Evolutionary conservation across 2,888 invertebrate genomes (phyloP), one percentile per base, ranked within the genome.

Genomic region (Pyrocoelia pectoralis): DNA sequence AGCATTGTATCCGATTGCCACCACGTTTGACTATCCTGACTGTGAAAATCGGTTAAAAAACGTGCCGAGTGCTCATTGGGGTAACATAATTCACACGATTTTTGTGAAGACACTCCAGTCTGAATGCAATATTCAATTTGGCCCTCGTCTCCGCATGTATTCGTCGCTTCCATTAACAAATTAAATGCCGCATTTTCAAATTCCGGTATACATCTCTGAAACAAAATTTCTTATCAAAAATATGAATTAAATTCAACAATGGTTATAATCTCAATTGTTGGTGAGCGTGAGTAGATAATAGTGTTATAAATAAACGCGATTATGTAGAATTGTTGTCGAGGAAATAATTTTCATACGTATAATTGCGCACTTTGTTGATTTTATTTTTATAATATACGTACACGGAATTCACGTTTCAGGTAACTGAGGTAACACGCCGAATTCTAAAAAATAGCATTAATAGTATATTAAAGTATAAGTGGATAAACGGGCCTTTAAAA

Each of bases 1-100:
- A 88, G 88, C 96, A 99, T 97, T 1, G 99, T 98, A 79, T 98
- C 97, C 0, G 97, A 97, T 80, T 97, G 97, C 97, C 97, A 97
- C 95, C 95, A 97, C 0, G 97, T 95, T 70, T 92, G 91, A 77
- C 94, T 93, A 70, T 94, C 92, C 67, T 91, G 90, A 79, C 93
- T 94, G 79, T 97, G 94, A 75, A 93, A 86, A 81, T 99, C 98
- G 1, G 98, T 98, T 72, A 98, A 85, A 80, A 87, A 94, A 54
- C 85, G 81, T 12, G 93, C 84, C 48, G 89, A 86, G 77, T 94
- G 93, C 66, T 89, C 85, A 18, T 85, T 84, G 5, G 84, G 85
- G 74, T 84, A 88, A 80, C 97, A 98, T 61, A 86, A 83, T 74
- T 93, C 91, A 77, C 94, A 95, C 2, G 92, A 91, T 76, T 94